Conservation (phyloP, 2,113 vertebrate species). For the Capreolus pygargus region DNA sequence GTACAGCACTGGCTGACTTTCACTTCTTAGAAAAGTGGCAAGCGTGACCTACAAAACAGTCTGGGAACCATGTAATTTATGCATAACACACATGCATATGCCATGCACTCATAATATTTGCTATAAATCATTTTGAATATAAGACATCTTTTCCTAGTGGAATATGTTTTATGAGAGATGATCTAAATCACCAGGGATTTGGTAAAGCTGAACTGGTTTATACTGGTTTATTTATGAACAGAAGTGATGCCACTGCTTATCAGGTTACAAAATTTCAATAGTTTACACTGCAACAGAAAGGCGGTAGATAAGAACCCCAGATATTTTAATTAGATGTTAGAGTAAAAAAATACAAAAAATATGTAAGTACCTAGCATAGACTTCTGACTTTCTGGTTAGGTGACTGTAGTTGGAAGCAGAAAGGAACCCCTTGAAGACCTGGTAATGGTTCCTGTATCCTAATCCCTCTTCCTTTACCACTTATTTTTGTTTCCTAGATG, state of each 20-base stretch:
- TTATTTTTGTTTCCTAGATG: not conserved
- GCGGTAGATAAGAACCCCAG: not conserved
- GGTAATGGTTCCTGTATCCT: not conserved
- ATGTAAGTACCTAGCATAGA: not conserved
- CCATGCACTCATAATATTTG: constrained; percentile 53
- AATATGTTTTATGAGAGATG: constrained; percentile 49
- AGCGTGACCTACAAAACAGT: constrained; percentile 70
- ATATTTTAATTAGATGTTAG: constrained; percentile 10
- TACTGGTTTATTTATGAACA: constrained; percentile 29
- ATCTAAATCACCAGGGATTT: constrained; percentile 44
- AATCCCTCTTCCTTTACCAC: not conserved
- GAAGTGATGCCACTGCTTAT: not conserved
- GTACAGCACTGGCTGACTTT: constrained; percentile 74
- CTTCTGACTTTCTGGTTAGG: not conserved
- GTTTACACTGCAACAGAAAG: not conserved
- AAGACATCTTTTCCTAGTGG: constrained; percentile 49
- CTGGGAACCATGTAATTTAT: constrained; percentile 72
- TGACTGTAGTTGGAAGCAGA: not conserved
- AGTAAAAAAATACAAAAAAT: constrained; percentile 14
- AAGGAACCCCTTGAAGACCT: not conserved
- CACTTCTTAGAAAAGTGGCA: constrained; percentile 74
- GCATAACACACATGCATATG: constrained; percentile 56
- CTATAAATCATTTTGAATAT: constrained; percentile 63
- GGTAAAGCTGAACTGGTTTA: constrained; percentile 19
- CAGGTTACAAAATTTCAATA: not conserved